Percentiles rank a stretch among this genome's conserved stretches.
phyloP scores from a whole-genome alignment of 2,797 vertebrate genomes.

The Hybognathus amarus region DNA sequence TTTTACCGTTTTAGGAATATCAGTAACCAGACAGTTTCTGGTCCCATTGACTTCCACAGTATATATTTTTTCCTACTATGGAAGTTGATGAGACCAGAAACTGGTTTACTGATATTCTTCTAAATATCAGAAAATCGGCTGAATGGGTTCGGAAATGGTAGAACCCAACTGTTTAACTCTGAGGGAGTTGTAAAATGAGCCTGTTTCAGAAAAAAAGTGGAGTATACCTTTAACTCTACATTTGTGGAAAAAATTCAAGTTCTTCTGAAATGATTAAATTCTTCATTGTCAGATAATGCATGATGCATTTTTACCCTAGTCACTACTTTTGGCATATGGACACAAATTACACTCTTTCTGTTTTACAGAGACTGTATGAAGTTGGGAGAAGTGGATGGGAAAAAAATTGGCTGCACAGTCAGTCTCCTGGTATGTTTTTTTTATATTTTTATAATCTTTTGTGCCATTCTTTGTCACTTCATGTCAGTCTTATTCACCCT shows the following conservation, averaged over 20 bases:
- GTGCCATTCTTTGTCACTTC: conserved; percentile 35
- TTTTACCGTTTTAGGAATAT: no score
- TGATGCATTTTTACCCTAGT: neutral
- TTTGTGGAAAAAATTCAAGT: neutral
- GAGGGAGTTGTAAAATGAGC: no score
- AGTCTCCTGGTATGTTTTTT: conserved; percentile 91
- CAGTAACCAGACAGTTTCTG: no score
- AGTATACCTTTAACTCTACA: no score
- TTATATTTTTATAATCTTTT: neutral
- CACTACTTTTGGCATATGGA: neutral
- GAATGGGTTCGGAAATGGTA: no score
- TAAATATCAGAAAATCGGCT: no score
- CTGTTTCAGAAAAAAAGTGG: no score
- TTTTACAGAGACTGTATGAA: conserved; percentile 95
- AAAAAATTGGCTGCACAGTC: conserved; percentile 99
- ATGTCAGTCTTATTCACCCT: neutral
- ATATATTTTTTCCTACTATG: no score
- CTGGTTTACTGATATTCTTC: no score
- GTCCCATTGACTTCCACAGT: no score
- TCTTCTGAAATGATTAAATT: neutral
- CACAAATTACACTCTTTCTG: neutral
- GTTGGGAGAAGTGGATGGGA: conserved; percentile 96
- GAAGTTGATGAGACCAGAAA: no score
- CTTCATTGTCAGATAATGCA: neutral
- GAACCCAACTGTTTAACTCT: no score